Base-by-base conservation (phyloP, 2,797 vertebrate genomes). In the Pygocentrus nattereri region DNA sequence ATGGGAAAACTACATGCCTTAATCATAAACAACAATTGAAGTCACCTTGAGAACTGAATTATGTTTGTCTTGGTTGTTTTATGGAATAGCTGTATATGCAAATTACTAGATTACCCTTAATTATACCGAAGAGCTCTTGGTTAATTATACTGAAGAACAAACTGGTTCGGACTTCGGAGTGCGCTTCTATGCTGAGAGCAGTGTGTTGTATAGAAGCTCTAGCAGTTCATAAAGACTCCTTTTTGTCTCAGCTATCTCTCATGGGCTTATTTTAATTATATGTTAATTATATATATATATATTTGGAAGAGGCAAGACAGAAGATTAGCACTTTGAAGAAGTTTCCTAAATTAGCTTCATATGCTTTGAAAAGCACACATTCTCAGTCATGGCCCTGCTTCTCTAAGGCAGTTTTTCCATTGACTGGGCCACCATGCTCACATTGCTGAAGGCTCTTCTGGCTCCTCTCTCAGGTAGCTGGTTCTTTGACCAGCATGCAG, bases 401-500 rank as follows among this genome's bases (percentile, higher is more conserved):
- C 25, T 21, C 18, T 7, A 65, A 11, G 21, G 7, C 7, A 21
- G 18, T 19, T 34, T 19, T 34, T 16, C 3, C 18, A 11, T 19
- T 21, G 8, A 19, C 31, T 11, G 18, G 6, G 31, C 62, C 21
- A 21, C 62, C 16, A 21, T 38, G 30, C 7, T 38, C 2, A 21
- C 7, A 19, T 38, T 65, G 16, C 18, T 65, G 30, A 65, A 21
- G 31, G 31, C 30, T 64, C 11, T 56, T 19, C 13, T 56, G 31
- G 38, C 52, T 69, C 23, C 50, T 15, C 16, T 78, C 21, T 74
- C 58, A 99, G 97, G 96, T 98, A 0, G 88, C 88, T 0, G 89
- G 90, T 74, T 96, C 96, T 49, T 87, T 90, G 4, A 88, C 83
- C 77, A 94, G 90, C 82, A 95, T 97, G 93, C 90, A 92, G 81